Evolutionary conservation across 1,140 invertebrate genomes (phyloP).

Genomic region (Drosophila chauvacae): DNA sequence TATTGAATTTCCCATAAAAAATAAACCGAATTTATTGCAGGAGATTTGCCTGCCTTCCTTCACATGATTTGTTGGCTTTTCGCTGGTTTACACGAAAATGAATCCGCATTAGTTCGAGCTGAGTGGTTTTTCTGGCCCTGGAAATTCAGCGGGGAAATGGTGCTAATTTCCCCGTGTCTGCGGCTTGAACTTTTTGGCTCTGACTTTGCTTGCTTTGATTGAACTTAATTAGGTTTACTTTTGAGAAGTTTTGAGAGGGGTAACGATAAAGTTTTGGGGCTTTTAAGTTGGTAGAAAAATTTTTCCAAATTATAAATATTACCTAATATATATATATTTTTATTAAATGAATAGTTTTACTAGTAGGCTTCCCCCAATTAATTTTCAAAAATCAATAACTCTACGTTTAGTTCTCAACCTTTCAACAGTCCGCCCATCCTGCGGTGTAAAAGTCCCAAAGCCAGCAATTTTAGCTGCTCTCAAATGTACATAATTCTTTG

Average conservation of each 20-base stretch:
- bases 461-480: slow-evolving; percentile 32
- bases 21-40: slow-evolving; percentile 55
- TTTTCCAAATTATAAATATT: neutral
- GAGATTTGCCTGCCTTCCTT: slow-evolving; percentile 10
- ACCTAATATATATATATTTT: neutral
- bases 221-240: slow-evolving; percentile 59
- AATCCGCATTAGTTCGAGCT: slow-evolving; percentile 70
- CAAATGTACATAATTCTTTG: slow-evolving; percentile 39
- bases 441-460: neutral
- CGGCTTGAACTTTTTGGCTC: slow-evolving; percentile 33
- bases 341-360: neutral
- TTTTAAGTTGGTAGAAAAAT: neutral
- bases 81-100: slow-evolving; percentile 70
- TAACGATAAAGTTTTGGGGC: neutral
- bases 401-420: slow-evolving; percentile 23
- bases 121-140: slow-evolving; percentile 49
- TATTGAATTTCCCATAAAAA: slow-evolving; percentile 65
- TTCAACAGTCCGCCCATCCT: slow-evolving; percentile 16
- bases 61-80: slow-evolving; percentile 40
- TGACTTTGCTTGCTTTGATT: slow-evolving; percentile 44
- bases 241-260: neutral
- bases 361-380: neutral
- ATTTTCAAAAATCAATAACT: slow-evolving; percentile 15
- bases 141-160: slow-evolving; percentile 49
- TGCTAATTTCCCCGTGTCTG: slow-evolving; percentile 67